A percentile compares a stretch with the other conserved stretches of the same genome.
Evolutionary conservation across 1,140 invertebrate species (phyloP).

Genomic region (Drosophila kepulauana): DNA sequence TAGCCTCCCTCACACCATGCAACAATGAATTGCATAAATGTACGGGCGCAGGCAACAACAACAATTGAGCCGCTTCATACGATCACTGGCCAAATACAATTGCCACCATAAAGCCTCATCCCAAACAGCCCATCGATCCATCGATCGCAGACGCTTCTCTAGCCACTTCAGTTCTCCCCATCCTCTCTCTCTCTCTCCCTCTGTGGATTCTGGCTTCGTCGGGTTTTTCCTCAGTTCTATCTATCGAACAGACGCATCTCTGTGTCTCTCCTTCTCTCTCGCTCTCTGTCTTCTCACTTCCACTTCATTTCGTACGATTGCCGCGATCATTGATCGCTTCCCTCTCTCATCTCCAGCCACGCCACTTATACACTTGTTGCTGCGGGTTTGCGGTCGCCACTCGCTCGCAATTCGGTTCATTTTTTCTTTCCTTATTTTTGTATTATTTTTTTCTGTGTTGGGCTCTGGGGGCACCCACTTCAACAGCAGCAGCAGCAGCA

Average conservation of each 20-base stretch:
- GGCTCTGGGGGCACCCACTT: slow-evolving; percentile 54
- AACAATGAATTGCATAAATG: slow-evolving; percentile 81
- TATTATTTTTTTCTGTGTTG: slow-evolving; percentile 18
- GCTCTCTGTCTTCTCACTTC: slow-evolving; percentile 16
- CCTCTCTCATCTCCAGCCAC: slow-evolving; percentile 36
- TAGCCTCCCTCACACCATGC: slow-evolving; percentile 26
- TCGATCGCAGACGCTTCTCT: slow-evolving; percentile 48
- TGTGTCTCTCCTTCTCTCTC: too few species aligned
- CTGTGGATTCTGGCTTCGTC: background rate
- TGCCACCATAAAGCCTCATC: slow-evolving; percentile 77
- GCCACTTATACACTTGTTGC: slow-evolving; percentile 84
- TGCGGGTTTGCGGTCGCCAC: slow-evolving; percentile 77
- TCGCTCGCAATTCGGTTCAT: slow-evolving; percentile 78
- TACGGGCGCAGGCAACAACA: slow-evolving; percentile 63
- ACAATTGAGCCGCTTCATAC: slow-evolving; percentile 74
- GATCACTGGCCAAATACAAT: slow-evolving; percentile 78
- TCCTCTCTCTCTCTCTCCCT: background rate
- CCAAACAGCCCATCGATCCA: slow-evolving; percentile 58
- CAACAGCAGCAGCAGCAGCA: slow-evolving; percentile 21
- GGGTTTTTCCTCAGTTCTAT: slow-evolving; percentile 44
- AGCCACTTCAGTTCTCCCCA: too few species aligned
- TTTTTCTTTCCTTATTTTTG: slow-evolving; percentile 34
- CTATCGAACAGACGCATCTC: slow-evolving; percentile 24
- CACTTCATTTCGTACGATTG: slow-evolving; percentile 66
- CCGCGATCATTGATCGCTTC: slow-evolving; percentile 79